phyloP scores from a whole-genome alignment of 2,888 invertebrate genomes.

The Drosophila emarginata region DNA sequence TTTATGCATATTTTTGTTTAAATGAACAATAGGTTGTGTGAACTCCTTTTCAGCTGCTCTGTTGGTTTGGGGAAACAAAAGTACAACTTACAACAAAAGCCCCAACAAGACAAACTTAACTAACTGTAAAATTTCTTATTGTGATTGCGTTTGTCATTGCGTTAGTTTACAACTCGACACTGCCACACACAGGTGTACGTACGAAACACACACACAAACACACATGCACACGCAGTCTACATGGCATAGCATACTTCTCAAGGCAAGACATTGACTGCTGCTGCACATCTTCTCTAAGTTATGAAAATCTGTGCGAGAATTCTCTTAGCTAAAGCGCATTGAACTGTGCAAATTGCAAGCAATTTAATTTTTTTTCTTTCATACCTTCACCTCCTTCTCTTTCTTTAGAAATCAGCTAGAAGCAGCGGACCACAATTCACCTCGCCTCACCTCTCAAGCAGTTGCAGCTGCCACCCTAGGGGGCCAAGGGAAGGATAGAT shows the following conservation, averaged over 20 bases:
- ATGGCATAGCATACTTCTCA: slow-evolving; percentile 23
- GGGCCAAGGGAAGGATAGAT: slow-evolving; percentile 19
- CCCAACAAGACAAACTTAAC: slow-evolving; percentile 73
- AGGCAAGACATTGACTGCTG: slow-evolving; percentile 49
- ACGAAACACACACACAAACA: slow-evolving; percentile 35
- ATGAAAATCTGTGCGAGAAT: slow-evolving; percentile 75
- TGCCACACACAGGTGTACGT: slow-evolving; percentile 13
- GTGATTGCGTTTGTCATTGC: slow-evolving; percentile 78
- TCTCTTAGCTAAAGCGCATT: slow-evolving; percentile 71
- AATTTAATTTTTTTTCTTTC: slow-evolving; percentile 67
- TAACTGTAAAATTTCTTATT: slow-evolving; percentile 77
- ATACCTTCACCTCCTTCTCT: slow-evolving; percentile 21
- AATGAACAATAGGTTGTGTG: slow-evolving; percentile 32
- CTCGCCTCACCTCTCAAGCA: slow-evolving; percentile 19
- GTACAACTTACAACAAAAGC: slow-evolving; percentile 39
- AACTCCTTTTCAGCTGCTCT: not conserved
- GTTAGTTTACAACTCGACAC: slow-evolving; percentile 74
- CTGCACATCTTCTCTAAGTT: slow-evolving; percentile 56
- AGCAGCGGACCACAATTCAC: not conserved
- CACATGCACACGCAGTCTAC: slow-evolving; percentile 3
- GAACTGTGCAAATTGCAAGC: slow-evolving; percentile 78
- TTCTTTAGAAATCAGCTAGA: slow-evolving; percentile 59
- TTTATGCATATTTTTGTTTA: slow-evolving; percentile 60
- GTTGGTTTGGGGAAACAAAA: slow-evolving; percentile 8
- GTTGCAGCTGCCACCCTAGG: not conserved